Base-by-base conservation (phyloP, 2,797 vertebrate genomes). In the Alcedo quadribrachys region DNA sequence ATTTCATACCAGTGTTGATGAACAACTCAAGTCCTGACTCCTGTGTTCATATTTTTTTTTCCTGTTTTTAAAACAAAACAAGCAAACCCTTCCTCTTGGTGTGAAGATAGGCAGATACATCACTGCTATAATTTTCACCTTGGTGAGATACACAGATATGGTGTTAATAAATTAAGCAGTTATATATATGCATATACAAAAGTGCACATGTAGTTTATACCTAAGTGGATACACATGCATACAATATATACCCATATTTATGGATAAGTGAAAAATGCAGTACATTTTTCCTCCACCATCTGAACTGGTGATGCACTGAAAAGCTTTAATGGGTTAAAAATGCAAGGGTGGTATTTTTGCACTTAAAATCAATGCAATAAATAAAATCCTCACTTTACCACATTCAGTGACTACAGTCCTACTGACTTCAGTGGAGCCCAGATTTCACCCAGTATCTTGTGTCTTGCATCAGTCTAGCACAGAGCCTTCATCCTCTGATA, bases 261-360 rank as follows among this genome's bases (percentile, higher is more conserved):
- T 79, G 32, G 24, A 20, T 21, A 65, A 24, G 21, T 57, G 35
- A 81, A 43, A 90, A 93, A 95, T 86, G 32, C 79, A 91, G 85
- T 85, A 22, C 28, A 75, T 93, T 91, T 91, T 75, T 89, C 11
- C 62, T 81, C 78, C 63, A 82, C 51, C 69, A 83, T 85, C 57
- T 93, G 67, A 95, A 95, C 21, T 92, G 91, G 91, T 85, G 55
- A 77, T 74, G 65, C 68, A 79, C 81, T 74, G 76, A 90, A 55
- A 62, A 90, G 60, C 43, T 93, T 87, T 89, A 91, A 92, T 92
- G 35, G 54, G 74, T 62, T 85, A 85, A 81, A 35, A 86, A 86
- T 89, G 75, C 82, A 54, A 84, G 81, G 70, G 85, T 89, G 71
- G 63, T 93, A 85, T 89, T 93, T 89, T 96, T 95, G 87, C 87